A percentile compares a stretch with the other conserved stretches of the same genome.
Evolutionary conservation across 2,797 vertebrate genomes (phyloP).

Genomic region (Trichosurus vulpecula): DNA sequence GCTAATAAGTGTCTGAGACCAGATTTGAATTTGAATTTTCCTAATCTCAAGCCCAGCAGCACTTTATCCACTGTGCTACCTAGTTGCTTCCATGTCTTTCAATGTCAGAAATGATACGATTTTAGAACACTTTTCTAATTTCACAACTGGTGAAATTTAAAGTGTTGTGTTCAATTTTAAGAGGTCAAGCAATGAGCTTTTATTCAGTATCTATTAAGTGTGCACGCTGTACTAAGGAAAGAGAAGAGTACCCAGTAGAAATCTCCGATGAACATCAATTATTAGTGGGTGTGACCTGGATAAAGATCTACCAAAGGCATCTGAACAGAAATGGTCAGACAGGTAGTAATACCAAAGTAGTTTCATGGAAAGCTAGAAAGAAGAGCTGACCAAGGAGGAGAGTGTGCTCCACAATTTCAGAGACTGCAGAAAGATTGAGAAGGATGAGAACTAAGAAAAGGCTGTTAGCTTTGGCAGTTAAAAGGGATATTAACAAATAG

Average conservation of each 20-base stretch:
- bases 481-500: not conserved
- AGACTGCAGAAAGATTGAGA: not conserved
- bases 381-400: not conserved
- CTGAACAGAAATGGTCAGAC: not conserved
- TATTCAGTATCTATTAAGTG: not conserved
- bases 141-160: not conserved
- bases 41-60: not conserved
- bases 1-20: not conserved
- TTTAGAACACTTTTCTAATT: not conserved
- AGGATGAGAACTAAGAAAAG: not conserved
- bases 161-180: not conserved
- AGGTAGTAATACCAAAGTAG: not conserved
- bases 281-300: not conserved
- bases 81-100: not conserved
- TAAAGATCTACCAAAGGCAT: not conserved
- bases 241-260: not conserved
- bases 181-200: not conserved
- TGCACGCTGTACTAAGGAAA: not conserved
- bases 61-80: not conserved
- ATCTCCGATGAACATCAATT: not conserved
- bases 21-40: not conserved
- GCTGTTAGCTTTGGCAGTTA: not conserved
- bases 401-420: not conserved
- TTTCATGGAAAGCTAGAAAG: not conserved
- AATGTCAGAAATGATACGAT: not conserved